phyloP scores from a whole-genome alignment of 1,140 invertebrate species.

The Drosophila busckii region DNA sequence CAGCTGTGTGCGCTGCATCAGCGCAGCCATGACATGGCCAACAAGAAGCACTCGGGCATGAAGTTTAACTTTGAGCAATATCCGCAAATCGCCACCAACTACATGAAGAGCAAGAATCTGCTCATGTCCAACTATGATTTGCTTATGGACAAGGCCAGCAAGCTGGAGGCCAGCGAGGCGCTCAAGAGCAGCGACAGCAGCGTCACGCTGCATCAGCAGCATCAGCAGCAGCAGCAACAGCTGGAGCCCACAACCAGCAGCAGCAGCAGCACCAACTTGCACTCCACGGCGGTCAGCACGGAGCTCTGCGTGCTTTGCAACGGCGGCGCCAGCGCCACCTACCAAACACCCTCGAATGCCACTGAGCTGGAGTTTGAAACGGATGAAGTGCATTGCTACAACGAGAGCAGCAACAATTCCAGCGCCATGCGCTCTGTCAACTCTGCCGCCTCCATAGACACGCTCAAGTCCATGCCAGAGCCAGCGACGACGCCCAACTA shows the following conservation, averaged over 20 bases:
- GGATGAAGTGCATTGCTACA: conserved; percentile 78
- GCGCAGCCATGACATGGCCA: conserved; percentile 79
- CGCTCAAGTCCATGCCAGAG: conserved; percentile 49
- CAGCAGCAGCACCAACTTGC: conserved; percentile 30
- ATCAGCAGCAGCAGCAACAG: conserved; percentile 22
- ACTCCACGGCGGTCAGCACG: conserved; percentile 59
- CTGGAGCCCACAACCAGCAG: conserved; percentile 44
- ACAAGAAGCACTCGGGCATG: conserved; percentile 84
- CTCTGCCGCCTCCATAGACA: conserved; percentile 66
- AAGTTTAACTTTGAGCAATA: conserved; percentile 86
- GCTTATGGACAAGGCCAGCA: conserved; percentile 80
- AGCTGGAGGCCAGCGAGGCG: conserved; percentile 60
- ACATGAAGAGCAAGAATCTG: conserved; percentile 86
- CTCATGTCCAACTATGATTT: conserved; percentile 83
- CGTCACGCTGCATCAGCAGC: conserved; percentile 48
- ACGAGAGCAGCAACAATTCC: conserved; percentile 37
- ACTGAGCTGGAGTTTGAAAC: conserved; percentile 84
- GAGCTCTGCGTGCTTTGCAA: conserved; percentile 80
- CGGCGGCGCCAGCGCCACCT: conserved; percentile 79
- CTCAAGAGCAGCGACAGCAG: conserved; percentile 54
- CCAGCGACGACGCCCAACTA: conserved; percentile 29
- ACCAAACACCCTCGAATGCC: conserved; percentile 84
- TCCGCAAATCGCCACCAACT: conserved; percentile 84
- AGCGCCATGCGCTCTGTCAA: conserved; percentile 43
- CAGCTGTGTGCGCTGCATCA: conserved; percentile 78